Percentiles rank a stretch among this genome's conserved stretches.
phyloP scores from a whole-genome alignment of 2,113 vertebrate species.

The Morone saxatilis region DNA sequence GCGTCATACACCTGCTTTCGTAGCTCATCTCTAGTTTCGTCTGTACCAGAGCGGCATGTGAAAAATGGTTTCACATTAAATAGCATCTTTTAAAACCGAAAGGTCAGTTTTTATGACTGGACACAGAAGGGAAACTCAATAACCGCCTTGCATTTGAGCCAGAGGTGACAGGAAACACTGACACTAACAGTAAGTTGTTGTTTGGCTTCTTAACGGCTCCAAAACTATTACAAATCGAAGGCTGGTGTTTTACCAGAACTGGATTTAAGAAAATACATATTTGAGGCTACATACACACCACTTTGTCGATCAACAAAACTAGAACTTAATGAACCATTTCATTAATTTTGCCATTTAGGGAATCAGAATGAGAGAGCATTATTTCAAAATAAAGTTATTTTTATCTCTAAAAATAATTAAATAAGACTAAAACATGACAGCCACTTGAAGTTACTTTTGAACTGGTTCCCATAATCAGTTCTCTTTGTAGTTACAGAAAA shows the following conservation, averaged over 20 bases:
- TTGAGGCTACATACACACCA: neutral
- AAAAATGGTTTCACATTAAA: neutral
- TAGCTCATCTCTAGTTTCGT: constrained; percentile 94
- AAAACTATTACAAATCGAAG: too few relatives aligned
- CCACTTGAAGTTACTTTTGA: neutral
- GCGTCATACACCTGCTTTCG: constrained; percentile 97
- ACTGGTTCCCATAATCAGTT: neutral
- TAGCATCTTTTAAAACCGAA: neutral
- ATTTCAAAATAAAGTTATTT: neutral
- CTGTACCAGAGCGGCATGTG: constrained; percentile 81
- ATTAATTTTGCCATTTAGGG: too few relatives aligned
- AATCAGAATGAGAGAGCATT: neutral
- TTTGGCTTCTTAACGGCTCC: neutral
- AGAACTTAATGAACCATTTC: neutral
- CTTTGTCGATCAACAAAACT: neutral
- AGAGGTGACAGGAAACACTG: neutral
- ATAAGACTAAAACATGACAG: neutral
- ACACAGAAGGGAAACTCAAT: neutral
- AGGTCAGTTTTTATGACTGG: neutral
- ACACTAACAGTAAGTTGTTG: neutral
- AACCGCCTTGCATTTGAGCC: too few relatives aligned
- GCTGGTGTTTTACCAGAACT: neutral
- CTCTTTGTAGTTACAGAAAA: neutral
- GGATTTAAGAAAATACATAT: neutral
- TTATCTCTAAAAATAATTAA: neutral